A percentile compares a stretch with the other conserved stretches of the same genome.
Evolutionary conservation across 2,113 vertebrate species (phyloP).

Genomic region (Ciconia maguari): DNA sequence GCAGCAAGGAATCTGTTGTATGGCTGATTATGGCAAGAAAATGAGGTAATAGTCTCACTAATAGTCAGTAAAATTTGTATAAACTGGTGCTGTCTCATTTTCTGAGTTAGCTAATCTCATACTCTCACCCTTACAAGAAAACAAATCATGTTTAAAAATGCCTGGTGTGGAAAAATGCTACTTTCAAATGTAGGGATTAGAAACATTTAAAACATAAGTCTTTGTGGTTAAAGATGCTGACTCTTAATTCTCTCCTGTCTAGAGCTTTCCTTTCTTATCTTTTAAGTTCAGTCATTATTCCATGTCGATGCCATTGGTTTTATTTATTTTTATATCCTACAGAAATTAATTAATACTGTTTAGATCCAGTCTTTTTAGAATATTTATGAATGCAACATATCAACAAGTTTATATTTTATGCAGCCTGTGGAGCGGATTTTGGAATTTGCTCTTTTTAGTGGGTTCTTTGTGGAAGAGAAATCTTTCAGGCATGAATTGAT

Average conservation of each 20-base stretch:
- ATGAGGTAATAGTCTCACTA: not conserved
- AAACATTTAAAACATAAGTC: not conserved
- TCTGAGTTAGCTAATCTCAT: not conserved
- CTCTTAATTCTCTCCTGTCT: not conserved
- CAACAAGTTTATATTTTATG: constrained; percentile 65
- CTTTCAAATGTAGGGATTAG: not conserved
- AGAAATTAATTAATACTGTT: constrained; percentile 15
- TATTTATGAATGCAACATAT: constrained; percentile 36
- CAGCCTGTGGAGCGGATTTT: constrained; percentile 74
- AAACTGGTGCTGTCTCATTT: not conserved
- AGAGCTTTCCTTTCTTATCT: constrained; percentile 27
- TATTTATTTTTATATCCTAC: not conserved
- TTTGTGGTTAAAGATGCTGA: not conserved
- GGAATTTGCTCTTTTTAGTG: constrained; percentile 80
- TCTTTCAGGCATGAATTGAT: constrained; percentile 86
- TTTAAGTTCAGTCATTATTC: constrained; percentile 13
- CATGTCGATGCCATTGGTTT: not conserved
- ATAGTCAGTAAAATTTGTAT: not conserved
- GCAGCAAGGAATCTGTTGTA: constrained; percentile 12
- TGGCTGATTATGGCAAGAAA: constrained; percentile 33
- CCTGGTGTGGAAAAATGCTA: not conserved
- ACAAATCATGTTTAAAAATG: not conserved
- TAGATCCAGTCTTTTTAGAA: not conserved
- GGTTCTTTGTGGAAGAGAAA: constrained; percentile 78
- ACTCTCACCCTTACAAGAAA: not conserved